Base-by-base conservation (phyloP, 1,140 invertebrate species). In the Diorhabda carinulata region DNA sequence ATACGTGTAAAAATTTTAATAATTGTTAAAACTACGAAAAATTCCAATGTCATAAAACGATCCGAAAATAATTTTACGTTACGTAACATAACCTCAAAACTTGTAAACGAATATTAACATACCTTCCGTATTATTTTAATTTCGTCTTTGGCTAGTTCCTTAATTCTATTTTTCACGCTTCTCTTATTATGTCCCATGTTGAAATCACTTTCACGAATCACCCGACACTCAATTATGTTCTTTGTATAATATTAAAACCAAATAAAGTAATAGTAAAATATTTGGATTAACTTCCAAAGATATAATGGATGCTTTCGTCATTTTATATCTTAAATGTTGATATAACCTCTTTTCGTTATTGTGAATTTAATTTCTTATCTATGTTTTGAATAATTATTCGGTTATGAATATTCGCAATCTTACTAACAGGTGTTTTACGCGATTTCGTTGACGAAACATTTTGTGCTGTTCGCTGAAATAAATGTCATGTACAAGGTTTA, bases 241-340 rank as follows among this genome's bases (percentile, higher is more conserved):
- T 61, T 61, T 52, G 25, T 52, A 8, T 52, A 52, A 52, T n/a
- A 3, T 52, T 4, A 52, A 8, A 3, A 52, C 47, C 57, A 70
- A 70, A 64, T 73, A 73, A 56, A 70, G 63, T 70, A 66, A 66
- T 47, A 66, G 66, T 62, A 64, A 58, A 60, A 69, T 69, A 70
- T 70, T 67, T 70, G 69, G 72, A 70, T 69, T 71, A 69, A 9
- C 58, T 42, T 47, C 43, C 58, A 67, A 56, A 66, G 57, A 66
- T 64, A 67, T 64, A 42, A 58, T 43, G 5, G 47, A 44, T 57
- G 57, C 41, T 70, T 71, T 70, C 69, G 69, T 70, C 72, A 73
- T 73, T 61, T 70, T 67, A 70, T 73, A 73, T 73, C 72, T 73
- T 58, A 9, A 43, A 61, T 73, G 69, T 73, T 73, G 70, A 68